These are phyloP conservation scores for Clytia hemisphaerica DNA, from an alignment of 30 jellyfish, hydroid and myxozoan species.

Conservation along the genomic window DNA sequence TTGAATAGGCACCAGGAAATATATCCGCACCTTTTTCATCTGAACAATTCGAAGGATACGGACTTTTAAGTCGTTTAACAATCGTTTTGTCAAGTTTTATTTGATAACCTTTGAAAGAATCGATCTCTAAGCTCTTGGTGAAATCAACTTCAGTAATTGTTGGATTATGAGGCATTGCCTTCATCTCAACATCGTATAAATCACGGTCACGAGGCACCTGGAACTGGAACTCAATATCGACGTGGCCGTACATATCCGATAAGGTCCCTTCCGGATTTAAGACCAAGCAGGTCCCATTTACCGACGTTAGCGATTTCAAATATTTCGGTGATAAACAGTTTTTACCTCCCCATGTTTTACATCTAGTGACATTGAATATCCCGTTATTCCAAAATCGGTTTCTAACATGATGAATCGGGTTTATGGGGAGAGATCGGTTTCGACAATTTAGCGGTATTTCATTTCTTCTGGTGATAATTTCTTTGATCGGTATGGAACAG, in stretches of 20 bases:
- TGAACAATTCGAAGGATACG: slow-evolving; percentile 12
- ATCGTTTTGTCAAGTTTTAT: slow-evolving; percentile 14
- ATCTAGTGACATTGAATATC: not conserved
- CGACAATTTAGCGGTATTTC: no score
- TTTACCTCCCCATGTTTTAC: slow-evolving; percentile 14
- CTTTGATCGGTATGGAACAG: no score
- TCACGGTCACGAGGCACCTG: not conserved
- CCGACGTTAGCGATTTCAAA: not conserved
- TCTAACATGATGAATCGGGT: no score
- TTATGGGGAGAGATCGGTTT: no score
- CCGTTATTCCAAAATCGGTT: slow-evolving; percentile 8
- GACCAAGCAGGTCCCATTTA: not conserved
- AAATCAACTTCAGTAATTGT: slow-evolving; percentile 2
- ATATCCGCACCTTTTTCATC: not conserved
- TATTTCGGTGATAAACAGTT: not conserved
- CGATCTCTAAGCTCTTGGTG: not conserved
- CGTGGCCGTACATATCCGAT: not conserved
- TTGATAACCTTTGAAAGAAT: not conserved
- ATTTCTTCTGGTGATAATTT: no score
- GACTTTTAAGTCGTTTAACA: not conserved
- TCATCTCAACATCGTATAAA: not conserved
- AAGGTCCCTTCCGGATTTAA: not conserved
- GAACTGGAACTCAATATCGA: not conserved
- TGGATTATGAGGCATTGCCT: slow-evolving; percentile 21
- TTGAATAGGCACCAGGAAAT: slow-evolving; percentile 13